These are phyloP conservation scores for Oncorhynchus nerka DNA, from an alignment of 2,113 vertebrate genomes.

Conservation along the genomic window DNA sequence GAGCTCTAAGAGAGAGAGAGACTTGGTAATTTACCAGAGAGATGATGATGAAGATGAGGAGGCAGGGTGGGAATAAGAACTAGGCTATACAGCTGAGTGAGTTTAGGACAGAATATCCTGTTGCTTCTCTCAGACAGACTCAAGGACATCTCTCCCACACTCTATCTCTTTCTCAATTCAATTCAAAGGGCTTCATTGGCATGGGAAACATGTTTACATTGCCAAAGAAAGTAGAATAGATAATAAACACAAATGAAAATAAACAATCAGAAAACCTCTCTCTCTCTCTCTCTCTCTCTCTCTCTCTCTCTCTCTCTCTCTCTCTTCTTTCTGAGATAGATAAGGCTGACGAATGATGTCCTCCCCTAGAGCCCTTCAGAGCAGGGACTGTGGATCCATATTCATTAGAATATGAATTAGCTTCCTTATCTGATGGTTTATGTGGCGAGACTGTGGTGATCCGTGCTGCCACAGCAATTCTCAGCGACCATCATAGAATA, in stretches of 20 bases:
- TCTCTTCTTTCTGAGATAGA: slow-evolving; percentile 27
- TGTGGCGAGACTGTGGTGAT: slow-evolving; percentile 49
- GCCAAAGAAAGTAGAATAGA: too few species aligned
- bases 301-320: neutral
- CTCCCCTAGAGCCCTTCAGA: slow-evolving; percentile 59
- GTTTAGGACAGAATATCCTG: slow-evolving; percentile 9
- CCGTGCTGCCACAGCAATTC: slow-evolving; percentile 30
- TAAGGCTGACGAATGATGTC: slow-evolving; percentile 61
- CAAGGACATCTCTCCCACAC: neutral
- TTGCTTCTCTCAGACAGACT: neutral
- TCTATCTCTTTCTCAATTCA: neutral
- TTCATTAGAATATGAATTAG: slow-evolving; percentile 78
- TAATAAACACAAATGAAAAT: too few species aligned
- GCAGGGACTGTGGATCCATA: slow-evolving; percentile 62
- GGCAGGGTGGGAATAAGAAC: neutral
- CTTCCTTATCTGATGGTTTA: slow-evolving; percentile 65
- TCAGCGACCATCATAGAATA: slow-evolving; percentile 31
- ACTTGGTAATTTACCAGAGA: neutral
- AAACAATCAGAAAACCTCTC: too few species aligned
- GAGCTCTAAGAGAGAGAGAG: neutral
- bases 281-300: neutral
- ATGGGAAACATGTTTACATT: too few species aligned
- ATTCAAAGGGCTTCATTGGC: too few species aligned
- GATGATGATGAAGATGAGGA: neutral
- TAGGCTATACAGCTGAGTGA: neutral